A percentile compares a stretch with the other conserved stretches of the same genome.
Conservation (phyloP, 2,797 vertebrate species). For the Urophycis tenuis region DNA sequence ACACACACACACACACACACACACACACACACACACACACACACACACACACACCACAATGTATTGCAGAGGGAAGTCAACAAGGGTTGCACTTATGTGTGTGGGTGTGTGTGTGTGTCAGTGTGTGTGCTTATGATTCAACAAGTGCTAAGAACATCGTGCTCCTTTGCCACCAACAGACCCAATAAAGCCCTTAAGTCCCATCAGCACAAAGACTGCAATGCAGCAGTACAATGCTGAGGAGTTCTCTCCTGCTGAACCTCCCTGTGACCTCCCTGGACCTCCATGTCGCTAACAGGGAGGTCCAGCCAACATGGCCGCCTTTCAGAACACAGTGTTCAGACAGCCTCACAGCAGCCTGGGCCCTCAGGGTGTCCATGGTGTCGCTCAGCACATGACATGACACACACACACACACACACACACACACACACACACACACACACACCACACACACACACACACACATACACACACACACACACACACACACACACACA, state of each 20-base stretch:
- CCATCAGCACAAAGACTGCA: neutral
- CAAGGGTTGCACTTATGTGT: conserved; percentile 40
- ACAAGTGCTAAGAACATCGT: conserved; percentile 29
- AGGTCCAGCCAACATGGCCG: no score
- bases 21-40: conserved; percentile 10
- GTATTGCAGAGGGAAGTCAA: conserved; percentile 39
- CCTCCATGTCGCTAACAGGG: no score
- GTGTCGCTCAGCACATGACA: conserved; percentile 9
- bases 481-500: neutral
- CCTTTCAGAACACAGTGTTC: no score
- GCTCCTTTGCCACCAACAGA: conserved; percentile 31
- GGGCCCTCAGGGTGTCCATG: no score
- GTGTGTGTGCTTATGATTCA: conserved; percentile 45
- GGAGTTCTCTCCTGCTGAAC: neutral
- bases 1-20: conserved; percentile 5
- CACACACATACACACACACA: neutral
- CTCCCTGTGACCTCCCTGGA: neutral
- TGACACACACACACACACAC: neutral
- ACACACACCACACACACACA: neutral
- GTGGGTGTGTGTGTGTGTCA: neutral
- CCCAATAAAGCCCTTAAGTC: conserved; percentile 21
- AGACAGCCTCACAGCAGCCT: no score
- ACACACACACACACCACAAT: conserved; percentile 5
- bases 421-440: neutral
- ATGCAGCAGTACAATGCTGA: conserved; percentile 15